phyloP scores from a whole-genome alignment of 2,888 invertebrate species.

The Andricus curvator region DNA sequence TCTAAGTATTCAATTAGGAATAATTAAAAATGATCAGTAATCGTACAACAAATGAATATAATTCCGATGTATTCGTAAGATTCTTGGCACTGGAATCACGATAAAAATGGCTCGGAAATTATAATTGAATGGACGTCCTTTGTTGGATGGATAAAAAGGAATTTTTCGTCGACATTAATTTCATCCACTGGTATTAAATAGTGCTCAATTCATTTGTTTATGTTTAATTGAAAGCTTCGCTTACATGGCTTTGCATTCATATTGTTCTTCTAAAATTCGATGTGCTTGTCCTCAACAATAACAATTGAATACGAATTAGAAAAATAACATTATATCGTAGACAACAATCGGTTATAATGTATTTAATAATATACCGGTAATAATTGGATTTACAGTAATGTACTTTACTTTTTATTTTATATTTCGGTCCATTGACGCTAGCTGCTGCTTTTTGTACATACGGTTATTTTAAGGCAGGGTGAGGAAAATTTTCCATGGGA shows the following conservation, averaged over 20 bases:
- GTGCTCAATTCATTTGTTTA: slow-evolving; percentile 39
- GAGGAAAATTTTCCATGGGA: too few relatives aligned
- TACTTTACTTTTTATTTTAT: slow-evolving; percentile 49
- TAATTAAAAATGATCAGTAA: background rate
- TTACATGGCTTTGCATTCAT: slow-evolving; percentile 49
- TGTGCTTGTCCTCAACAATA: slow-evolving; percentile 77
- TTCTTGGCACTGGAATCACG: slow-evolving; percentile 31
- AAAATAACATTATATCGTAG: slow-evolving; percentile 78
- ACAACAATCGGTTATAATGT: slow-evolving; percentile 77
- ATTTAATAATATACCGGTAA: slow-evolving; percentile 65
- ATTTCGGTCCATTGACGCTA: slow-evolving; percentile 40
- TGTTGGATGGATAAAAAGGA: background rate
- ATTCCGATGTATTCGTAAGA: slow-evolving; percentile 3
- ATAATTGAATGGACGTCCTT: slow-evolving; percentile 17
- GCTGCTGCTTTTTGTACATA: slow-evolving; percentile 41
- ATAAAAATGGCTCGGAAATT: slow-evolving; percentile 19
- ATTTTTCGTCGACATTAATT: slow-evolving; percentile 20
- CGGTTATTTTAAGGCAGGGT: slow-evolving; percentile 45
- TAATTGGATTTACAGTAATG: slow-evolving; percentile 55
- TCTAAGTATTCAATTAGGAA: background rate
- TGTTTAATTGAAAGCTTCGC: slow-evolving; percentile 12
- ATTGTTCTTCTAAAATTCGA: slow-evolving; percentile 71
- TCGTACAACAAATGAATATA: slow-evolving; percentile 9
- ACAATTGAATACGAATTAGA: slow-evolving; percentile 78
- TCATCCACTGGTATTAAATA: slow-evolving; percentile 13